These are phyloP conservation scores for Drosophila lutescens DNA, from an alignment of 2,888 invertebrate genomes.

Conservation along the genomic window DNA sequence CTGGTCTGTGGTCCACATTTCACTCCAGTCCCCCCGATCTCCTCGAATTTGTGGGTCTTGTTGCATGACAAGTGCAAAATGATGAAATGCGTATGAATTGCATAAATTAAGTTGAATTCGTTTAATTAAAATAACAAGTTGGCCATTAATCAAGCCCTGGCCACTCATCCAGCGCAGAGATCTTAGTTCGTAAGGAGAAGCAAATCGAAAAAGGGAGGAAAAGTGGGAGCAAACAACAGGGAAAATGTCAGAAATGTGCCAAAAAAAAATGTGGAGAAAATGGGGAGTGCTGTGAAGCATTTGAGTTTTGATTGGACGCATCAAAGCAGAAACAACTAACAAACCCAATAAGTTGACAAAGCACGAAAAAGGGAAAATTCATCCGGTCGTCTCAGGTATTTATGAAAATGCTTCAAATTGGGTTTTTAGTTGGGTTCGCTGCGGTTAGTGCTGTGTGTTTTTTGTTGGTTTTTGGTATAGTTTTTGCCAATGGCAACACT, in stretches of 20 bases:
- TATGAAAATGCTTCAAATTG: slow-evolving; percentile 53
- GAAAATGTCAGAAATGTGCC: slow-evolving; percentile 8
- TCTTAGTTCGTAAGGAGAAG: background rate
- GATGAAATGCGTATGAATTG: slow-evolving; percentile 80
- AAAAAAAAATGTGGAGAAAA: slow-evolving; percentile 6
- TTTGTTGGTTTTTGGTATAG: slow-evolving; percentile 15
- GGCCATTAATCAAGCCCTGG: slow-evolving; percentile 71
- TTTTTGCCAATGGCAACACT: slow-evolving; percentile 37
- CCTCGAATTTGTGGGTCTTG: slow-evolving; percentile 38
- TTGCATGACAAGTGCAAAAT: slow-evolving; percentile 79
- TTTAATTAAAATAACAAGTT: slow-evolving; percentile 76
- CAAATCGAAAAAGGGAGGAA: background rate
- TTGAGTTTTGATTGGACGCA: slow-evolving; percentile 75
- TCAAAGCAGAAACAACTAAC: slow-evolving; percentile 56
- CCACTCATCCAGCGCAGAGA: slow-evolving; percentile 16
- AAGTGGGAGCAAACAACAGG: background rate
- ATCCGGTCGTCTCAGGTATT: slow-evolving; percentile 39
- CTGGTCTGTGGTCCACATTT: slow-evolving; percentile 34
- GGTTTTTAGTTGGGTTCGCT: slow-evolving; percentile 25
- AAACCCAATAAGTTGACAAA: slow-evolving; percentile 49
- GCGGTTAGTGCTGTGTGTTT: slow-evolving; percentile 21
- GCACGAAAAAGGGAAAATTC: slow-evolving; percentile 14
- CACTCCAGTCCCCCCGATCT: slow-evolving; percentile 13
- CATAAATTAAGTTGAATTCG: slow-evolving; percentile 79
- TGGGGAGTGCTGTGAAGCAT: slow-evolving; percentile 54